Evolutionary conservation across 2,113 vertebrate genomes (phyloP), one percentile per base, ranked within the genome.

Genomic region (Salvelinus fontinalis): DNA sequence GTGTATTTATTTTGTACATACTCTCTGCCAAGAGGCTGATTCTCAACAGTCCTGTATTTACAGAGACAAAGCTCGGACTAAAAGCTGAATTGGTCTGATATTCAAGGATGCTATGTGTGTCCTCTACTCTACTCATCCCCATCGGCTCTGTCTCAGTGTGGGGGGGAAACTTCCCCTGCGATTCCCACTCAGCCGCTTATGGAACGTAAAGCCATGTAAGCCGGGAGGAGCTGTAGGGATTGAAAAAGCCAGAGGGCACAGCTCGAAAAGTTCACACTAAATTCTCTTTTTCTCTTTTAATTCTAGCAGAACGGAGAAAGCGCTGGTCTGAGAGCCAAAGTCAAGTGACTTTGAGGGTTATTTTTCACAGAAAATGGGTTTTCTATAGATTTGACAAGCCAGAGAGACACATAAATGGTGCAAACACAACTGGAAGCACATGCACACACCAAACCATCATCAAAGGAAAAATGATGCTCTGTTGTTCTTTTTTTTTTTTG

Each of bases 91-190:
- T 88, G 73, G 29, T 87, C 70, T 81, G 73, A 79, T 76, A 79
- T 77, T 88, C 88, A 85, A 91, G 90, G 89, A 89, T 84, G 75
- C 83, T 85, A 78, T 60, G 5, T 62, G 11, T 65, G 80, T 86
- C 75, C 81, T 76, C 49, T 75, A 59, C 73, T 75, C 75, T 57
- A 3, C 67, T 39, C 66, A 74, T 60, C 74, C 75, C 75, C 79
- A 82, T 83, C 84, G 76, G 80, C 70, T 79, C 9, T 9, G 11
- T 44, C 64, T 78, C 62, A 66, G 73, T 82, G 18, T 22, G 74
- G 76, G 67, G 67, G 76, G 68, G 81, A 77, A 83, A 74, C 51
- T 3, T 68, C 79, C 81, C 80, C 75, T 49, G 70, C 76, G 59
- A 71, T 80, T 85, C 80, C 66, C 79, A 49, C 77, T 81, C 78